These are phyloP conservation scores for Thymallus thymallus DNA, from an alignment of 2,113 vertebrate species.

Conservation along the genomic window DNA sequence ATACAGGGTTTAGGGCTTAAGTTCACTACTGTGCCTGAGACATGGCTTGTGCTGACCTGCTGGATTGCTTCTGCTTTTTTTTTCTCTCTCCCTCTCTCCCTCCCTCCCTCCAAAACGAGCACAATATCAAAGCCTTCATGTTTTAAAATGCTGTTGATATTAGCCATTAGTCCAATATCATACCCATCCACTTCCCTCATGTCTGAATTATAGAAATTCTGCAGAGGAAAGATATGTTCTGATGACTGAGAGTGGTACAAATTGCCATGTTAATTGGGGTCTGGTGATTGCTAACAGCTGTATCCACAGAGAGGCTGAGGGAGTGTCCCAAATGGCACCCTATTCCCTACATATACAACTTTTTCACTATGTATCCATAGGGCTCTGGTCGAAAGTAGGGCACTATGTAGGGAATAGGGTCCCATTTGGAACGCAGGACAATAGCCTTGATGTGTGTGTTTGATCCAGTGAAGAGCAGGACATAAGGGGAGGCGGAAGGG, in stretches of 20 bases:
- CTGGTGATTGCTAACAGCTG: conserved; percentile 77
- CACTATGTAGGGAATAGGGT: too few relatives aligned
- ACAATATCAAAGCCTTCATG: conserved; percentile 38
- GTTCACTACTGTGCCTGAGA: neutral
- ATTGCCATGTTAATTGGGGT: conserved; percentile 66
- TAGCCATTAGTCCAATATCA: conserved; percentile 31
- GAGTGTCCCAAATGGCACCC: too few relatives aligned
- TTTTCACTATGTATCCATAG: too few relatives aligned
- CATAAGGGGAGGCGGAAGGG: neutral
- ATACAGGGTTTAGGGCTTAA: neutral
- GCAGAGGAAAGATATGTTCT: conserved; percentile 64
- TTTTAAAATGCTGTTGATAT: conserved; percentile 28
- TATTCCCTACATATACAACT: too few relatives aligned
- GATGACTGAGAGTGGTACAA: conserved; percentile 63
- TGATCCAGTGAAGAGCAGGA: neutral
- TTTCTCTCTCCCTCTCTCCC: neutral
- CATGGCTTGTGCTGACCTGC: neutral
- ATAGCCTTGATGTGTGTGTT: conserved; percentile 12
- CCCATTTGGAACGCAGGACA: neutral
- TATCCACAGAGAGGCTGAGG: conserved; percentile 58
- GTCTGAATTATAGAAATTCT: conserved; percentile 59
- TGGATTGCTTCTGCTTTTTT: neutral
- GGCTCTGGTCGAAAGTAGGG: too few relatives aligned
- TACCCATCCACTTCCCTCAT: conserved; percentile 49
- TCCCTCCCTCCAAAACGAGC: conserved; percentile 19